A percentile compares a stretch with the other conserved stretches of the same genome.
These are phyloP conservation scores for Phymorhynchus buccinoides DNA, from an alignment of 1,140 invertebrate species.

Conservation along the genomic window DNA sequence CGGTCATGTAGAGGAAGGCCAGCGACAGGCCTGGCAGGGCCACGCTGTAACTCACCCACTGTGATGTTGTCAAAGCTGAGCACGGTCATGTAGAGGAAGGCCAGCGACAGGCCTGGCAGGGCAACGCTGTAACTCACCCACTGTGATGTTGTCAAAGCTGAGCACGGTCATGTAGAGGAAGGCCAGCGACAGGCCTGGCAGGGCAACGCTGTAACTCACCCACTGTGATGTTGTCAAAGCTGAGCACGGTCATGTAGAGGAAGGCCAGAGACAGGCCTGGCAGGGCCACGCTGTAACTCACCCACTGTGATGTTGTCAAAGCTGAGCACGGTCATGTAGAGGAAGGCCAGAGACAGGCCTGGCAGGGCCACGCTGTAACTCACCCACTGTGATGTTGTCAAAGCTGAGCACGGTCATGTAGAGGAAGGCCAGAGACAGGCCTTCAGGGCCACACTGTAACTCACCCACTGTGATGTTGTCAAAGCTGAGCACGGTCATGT, in stretches of 20 bases:
- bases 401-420: conserved; percentile 78
- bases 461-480: conserved; percentile 76
- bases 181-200: conserved; percentile 75
- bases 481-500: conserved; percentile 78
- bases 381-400: conserved; percentile 76
- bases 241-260: conserved; percentile 77
- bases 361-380: conserved; percentile 71
- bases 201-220: conserved; percentile 70
- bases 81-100: conserved; percentile 77
- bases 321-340: conserved; percentile 78
- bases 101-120: conserved; percentile 74
- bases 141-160: conserved; percentile 77
- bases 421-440: conserved; percentile 74
- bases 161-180: conserved; percentile 77
- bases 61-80: conserved; percentile 74
- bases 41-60: not conserved
- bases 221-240: conserved; percentile 76
- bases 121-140: conserved; percentile 71
- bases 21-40: conserved; percentile 76
- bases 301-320: conserved; percentile 77
- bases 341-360: conserved; percentile 74
- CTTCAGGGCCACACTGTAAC: conserved; percentile 71
- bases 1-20: conserved; percentile 76
- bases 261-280: conserved; percentile 75
- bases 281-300: conserved; percentile 70